phyloP scores from a whole-genome alignment of 1,140 invertebrate species.

The Habropoda laboriosa region DNA sequence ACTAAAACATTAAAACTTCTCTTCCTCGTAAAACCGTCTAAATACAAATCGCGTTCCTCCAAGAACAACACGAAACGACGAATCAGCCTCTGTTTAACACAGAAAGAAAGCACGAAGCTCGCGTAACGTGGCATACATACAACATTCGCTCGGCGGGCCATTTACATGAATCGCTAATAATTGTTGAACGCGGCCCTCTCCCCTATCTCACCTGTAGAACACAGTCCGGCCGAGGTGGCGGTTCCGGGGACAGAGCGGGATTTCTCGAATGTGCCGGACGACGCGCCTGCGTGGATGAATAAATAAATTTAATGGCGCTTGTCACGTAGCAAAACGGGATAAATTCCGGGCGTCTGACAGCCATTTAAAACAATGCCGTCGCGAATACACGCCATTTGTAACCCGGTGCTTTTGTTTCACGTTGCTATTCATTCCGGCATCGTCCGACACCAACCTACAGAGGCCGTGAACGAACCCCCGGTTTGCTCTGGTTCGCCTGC shows the following conservation, averaged over 20 bases:
- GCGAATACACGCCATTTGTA: slow-evolving; percentile 81
- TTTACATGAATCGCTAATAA: slow-evolving; percentile 28
- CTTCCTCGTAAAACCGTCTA: too few species aligned
- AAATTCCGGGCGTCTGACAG: slow-evolving; percentile 80
- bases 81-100: too few species aligned
- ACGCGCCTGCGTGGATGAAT: slow-evolving; percentile 68
- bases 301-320: slow-evolving; percentile 80
- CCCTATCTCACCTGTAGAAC: slow-evolving; percentile 60
- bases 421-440: slow-evolving; percentile 77
- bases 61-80: not conserved
- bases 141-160: not conserved
- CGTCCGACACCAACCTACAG: slow-evolving; percentile 50
- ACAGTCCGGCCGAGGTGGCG: slow-evolving; percentile 9
- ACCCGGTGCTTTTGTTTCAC: slow-evolving; percentile 79
- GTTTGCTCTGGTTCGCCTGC: not conserved
- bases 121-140: not conserved
- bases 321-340: slow-evolving; percentile 80
- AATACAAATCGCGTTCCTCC: too few species aligned
- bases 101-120: not conserved
- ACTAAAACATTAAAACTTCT: too few species aligned
- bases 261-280: slow-evolving; percentile 40
- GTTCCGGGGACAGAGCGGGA: slow-evolving; percentile 20
- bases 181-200: slow-evolving; percentile 23
- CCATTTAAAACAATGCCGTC: slow-evolving; percentile 82
- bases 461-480: slow-evolving; percentile 41